These are phyloP conservation scores for Calameuta pallipes DNA, from an alignment of 2,888 invertebrate species.

Conservation along the genomic window DNA sequence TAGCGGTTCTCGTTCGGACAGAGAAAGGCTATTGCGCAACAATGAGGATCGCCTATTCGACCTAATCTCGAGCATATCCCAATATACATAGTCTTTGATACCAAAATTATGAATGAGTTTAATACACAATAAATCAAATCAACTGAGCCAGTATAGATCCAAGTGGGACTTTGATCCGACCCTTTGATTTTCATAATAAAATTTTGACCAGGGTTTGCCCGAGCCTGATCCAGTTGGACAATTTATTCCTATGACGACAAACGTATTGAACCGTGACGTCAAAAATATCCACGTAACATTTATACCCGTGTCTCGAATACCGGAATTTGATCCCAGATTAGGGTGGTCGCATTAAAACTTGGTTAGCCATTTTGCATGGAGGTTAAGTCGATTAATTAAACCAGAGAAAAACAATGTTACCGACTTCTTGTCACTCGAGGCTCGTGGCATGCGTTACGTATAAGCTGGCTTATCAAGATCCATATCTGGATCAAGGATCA, in stretches of 20 bases:
- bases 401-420: neutral
- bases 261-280: neutral
- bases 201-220: neutral
- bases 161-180: neutral
- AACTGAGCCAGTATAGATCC: neutral
- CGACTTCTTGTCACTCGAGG: neutral
- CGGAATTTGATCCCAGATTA: neutral
- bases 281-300: neutral
- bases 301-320: neutral
- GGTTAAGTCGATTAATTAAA: neutral
- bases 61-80: neutral
- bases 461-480: neutral
- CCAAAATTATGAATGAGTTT: neutral
- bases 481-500: conserved; percentile 1
- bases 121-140: neutral
- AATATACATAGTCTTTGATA: neutral
- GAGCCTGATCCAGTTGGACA: neutral
- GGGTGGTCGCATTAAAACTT: neutral
- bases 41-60: neutral
- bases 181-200: neutral
- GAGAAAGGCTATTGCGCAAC: conserved; percentile 31
- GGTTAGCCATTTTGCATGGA: neutral
- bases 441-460: neutral
- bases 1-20: conserved; percentile 25
- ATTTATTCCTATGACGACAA: neutral